Conservation (phyloP, 2,888 invertebrate species). For the Notocelia uddmanniana region DNA sequence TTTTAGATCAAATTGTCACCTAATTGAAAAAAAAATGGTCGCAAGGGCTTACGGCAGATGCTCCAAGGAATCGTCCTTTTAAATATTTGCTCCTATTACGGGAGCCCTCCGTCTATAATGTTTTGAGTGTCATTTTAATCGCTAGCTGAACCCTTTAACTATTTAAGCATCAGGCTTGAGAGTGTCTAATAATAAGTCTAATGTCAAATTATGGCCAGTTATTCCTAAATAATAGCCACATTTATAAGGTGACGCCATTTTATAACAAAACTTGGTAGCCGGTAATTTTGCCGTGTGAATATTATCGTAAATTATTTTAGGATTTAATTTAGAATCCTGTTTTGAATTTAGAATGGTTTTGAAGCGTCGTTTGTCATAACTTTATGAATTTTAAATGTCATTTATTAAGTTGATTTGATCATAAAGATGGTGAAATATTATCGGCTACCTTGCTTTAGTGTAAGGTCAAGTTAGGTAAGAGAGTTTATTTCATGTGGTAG, state of each 20-base stretch:
- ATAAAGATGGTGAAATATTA: background rate
- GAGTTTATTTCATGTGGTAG: too few species aligned
- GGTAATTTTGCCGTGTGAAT: constrained; percentile 24
- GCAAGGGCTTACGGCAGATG: too few species aligned
- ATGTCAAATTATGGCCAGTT: constrained; percentile 30
- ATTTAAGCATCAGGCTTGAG: background rate
- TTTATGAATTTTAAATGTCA: background rate
- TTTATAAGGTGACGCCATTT: constrained; percentile 35
- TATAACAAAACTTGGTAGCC: constrained; percentile 40
- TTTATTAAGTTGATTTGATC: constrained; percentile 4
- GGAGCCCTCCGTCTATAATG: too few species aligned
- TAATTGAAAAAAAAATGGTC: too few species aligned
- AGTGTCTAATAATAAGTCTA: background rate
- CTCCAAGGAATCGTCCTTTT: too few species aligned
- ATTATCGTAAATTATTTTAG: constrained; percentile 35
- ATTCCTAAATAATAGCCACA: constrained; percentile 24
- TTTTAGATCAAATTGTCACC: too few species aligned
- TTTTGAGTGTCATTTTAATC: too few species aligned
- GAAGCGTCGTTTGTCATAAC: constrained; percentile 15
- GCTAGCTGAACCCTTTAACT: background rate
- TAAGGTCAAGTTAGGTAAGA: too few species aligned
- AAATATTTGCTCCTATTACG: too few species aligned
- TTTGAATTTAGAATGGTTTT: constrained; percentile 7
- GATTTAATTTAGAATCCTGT: constrained; percentile 15
- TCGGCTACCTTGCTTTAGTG: background rate